Base-by-base conservation (phyloP, 2,797 vertebrate species). In the Dryobates pubescens region DNA sequence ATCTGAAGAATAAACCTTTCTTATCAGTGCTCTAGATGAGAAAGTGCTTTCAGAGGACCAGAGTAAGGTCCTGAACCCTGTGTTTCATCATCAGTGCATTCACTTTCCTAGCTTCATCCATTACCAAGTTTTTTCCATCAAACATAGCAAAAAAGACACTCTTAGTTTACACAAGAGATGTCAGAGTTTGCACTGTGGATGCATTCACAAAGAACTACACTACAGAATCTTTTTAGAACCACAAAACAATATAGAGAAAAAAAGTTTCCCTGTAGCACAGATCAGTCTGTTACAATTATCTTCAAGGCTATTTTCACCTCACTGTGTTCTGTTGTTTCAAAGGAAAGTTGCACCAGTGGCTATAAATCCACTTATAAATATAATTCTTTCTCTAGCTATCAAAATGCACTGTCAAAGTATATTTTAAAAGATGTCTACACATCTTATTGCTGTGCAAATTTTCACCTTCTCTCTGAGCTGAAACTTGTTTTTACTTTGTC, bases 381-480 rank as follows among this genome's bases (percentile, higher is more conserved):
- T 2, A 73, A 3, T 18, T 0, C 27, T 2, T 47, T 83, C 13
- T 36, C 18, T 22, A 69, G 17, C 4, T 74, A 45, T 54, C 23
- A 58, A 80, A 72, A 65, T 26, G 2, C 3, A 58, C 32, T 41
- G 23, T 74, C 7, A 54, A 72, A 72, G 86, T 24, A 3, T 30
- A 30, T 51, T 82, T 58, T 3, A 13, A 71, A 9, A 17, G 38
- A 14, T 5, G 8, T 5, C 32, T 76, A 22, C 24, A 59, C 10
- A 30, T 58, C 38, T 47, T 86, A 69, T 17, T 61, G 24, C 29
- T 17, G 13, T 12, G 78, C 6, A 10, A 2, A 34, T 29, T 27
- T 12, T 4, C 19, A 5, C 3, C 1, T 2, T 4, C 7, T 1
- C 24, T 6, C 9, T 16, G 6, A 62, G 6, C 49, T 74, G 74